These are phyloP conservation scores for Dastarcus helophoroides DNA, from an alignment of 2,888 invertebrate species.

Conservation along the genomic window DNA sequence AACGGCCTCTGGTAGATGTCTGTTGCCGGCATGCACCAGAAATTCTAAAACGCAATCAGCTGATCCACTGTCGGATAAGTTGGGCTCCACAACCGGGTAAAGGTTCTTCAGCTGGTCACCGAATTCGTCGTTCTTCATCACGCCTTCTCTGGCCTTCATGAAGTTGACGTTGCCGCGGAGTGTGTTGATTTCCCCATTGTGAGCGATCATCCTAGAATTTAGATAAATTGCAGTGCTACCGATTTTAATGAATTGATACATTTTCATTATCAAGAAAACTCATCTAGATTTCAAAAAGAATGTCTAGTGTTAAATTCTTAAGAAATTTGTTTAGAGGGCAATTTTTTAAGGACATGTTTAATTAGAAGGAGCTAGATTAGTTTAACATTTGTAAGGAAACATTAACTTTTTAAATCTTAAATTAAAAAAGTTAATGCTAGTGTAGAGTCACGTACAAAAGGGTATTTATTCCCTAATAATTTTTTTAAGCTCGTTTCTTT, in stretches of 20 bases:
- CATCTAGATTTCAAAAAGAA: too few relatives aligned
- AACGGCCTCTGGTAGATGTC: slow-evolving; percentile 90
- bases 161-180: slow-evolving; percentile 95
- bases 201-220: slow-evolving; percentile 64
- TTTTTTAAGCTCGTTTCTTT: too few relatives aligned
- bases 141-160: slow-evolving; percentile 97
- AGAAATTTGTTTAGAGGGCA: too few relatives aligned
- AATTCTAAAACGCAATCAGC: slow-evolving; percentile 98
- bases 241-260: background rate
- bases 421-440: too few relatives aligned
- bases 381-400: too few relatives aligned
- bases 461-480: too few relatives aligned
- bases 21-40: slow-evolving; percentile 82
- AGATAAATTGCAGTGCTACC: slow-evolving; percentile 2
- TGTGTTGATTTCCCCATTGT: slow-evolving; percentile 99
- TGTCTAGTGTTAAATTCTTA: too few relatives aligned
- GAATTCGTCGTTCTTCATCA: slow-evolving; percentile 80
- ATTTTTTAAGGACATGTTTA: too few relatives aligned
- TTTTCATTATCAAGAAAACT: too few relatives aligned
- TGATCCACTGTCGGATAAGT: slow-evolving; percentile 94
- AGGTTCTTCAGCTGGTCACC: slow-evolving; percentile 77
- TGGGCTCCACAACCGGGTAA: slow-evolving; percentile 95
- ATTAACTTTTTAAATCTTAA: too few relatives aligned
- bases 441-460: too few relatives aligned
- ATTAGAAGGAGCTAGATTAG: too few relatives aligned